Conservation (phyloP, 2,113 vertebrate species). For the Nanorana parkeri region DNA sequence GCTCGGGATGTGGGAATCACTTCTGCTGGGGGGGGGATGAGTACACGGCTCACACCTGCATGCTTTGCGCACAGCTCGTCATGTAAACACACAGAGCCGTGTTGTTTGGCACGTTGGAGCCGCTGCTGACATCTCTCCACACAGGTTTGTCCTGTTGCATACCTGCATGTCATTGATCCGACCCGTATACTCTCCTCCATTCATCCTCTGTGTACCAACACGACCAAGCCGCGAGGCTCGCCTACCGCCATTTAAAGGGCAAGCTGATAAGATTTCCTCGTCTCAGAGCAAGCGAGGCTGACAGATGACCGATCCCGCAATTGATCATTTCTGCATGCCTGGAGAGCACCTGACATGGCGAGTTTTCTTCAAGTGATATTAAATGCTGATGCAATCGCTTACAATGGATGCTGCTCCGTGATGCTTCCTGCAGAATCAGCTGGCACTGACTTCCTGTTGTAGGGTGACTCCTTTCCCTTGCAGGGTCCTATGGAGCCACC, state of each 20-base stretch:
- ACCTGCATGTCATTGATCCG: neutral
- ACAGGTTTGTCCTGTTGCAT: constrained; percentile 16
- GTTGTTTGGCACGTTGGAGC: neutral
- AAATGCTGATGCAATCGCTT: no score
- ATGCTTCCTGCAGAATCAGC: no score
- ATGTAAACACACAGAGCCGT: neutral
- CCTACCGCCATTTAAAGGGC: neutral
- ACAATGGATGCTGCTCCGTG: no score
- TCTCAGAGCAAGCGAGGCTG: no score
- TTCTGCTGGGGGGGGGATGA: constrained; percentile 6
- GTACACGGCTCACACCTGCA: constrained; percentile 24
- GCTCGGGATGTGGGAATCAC: constrained; percentile 17
- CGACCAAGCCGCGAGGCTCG: neutral
- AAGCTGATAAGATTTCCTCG: no score
- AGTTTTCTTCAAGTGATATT: no score
- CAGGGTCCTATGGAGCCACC: no score
- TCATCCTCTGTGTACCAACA: neutral
- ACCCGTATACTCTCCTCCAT: neutral
- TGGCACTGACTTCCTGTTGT: no score
- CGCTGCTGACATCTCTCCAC: constrained; percentile 8
- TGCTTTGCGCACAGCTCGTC: neutral
- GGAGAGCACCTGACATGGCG: no score
- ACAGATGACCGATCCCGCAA: no score
- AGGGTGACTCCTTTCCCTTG: no score
- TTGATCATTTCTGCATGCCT: no score